A percentile compares a stretch with the other conserved stretches of the same genome.
These are phyloP conservation scores for Nematopogon swammerdamellus DNA, from an alignment of 2,888 invertebrate species.

Conservation along the genomic window DNA sequence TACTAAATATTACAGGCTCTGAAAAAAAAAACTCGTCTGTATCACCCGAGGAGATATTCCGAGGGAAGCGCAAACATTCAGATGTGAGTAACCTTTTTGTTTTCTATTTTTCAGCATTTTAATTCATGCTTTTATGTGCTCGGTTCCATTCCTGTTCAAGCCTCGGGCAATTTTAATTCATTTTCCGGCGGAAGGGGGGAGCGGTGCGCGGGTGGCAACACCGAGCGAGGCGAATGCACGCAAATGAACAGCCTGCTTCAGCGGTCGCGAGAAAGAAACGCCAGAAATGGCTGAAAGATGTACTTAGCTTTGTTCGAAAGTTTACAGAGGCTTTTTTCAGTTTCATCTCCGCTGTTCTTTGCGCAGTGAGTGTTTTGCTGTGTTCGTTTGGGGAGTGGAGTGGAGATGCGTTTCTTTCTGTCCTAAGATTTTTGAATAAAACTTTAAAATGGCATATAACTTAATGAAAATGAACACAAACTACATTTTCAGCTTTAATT, in stretches of 20 bases:
- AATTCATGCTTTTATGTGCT: constrained; percentile 39
- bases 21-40: background rate
- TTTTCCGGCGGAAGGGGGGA: constrained; percentile 15
- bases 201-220: background rate
- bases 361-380: too few species aligned
- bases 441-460: too few species aligned
- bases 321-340: background rate
- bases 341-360: background rate
- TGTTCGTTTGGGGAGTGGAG: too few species aligned
- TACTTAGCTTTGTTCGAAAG: background rate
- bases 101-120: constrained; percentile 26
- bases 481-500: too few species aligned
- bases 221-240: background rate
- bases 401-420: too few species aligned
- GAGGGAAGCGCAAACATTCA: background rate
- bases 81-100: background rate
- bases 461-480: too few species aligned
- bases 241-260: background rate
- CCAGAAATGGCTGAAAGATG: background rate
- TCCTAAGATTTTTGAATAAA: too few species aligned
- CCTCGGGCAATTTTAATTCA: constrained; percentile 44
- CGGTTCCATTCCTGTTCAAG: constrained; percentile 24
- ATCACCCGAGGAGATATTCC: background rate
- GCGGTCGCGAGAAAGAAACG: background rate
- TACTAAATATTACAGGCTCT: background rate